These are phyloP conservation scores for Perodicticus potto DNA, from an alignment of 2,797 vertebrate species.

Conservation along the genomic window DNA sequence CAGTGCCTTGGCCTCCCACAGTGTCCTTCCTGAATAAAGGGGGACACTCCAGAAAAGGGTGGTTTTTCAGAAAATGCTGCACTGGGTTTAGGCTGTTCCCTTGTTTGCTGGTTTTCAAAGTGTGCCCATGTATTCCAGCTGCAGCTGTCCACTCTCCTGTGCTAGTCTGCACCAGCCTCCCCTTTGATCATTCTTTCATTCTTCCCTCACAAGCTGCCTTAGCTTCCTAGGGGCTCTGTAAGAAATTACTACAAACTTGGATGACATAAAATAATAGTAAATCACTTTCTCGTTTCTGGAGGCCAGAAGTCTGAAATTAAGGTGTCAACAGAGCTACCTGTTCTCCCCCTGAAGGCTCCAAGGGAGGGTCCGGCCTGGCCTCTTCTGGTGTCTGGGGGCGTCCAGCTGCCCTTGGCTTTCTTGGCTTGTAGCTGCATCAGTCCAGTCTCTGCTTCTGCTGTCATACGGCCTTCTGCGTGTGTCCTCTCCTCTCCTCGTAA, in stretches of 20 bases:
- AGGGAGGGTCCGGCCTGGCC: not conserved
- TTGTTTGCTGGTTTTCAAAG: not conserved
- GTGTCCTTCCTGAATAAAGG: not conserved
- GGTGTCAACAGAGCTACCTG: not conserved
- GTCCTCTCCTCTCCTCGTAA: not conserved
- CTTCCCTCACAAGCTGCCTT: not conserved
- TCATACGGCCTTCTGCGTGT: not conserved
- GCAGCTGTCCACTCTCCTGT: fast-evolving
- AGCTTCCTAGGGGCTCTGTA: not conserved
- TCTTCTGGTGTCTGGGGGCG: not conserved
- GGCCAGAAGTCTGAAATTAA: not conserved
- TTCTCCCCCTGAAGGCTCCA: not conserved
- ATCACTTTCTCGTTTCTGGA: not conserved
- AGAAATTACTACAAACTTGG: not conserved
- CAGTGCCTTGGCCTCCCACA: not conserved
- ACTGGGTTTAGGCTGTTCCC: not conserved
- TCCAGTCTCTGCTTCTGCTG: not conserved
- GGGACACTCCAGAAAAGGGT: not conserved
- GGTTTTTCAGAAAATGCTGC: not conserved
- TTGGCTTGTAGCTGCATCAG: not conserved
- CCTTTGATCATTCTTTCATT: not conserved
- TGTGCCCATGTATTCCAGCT: fast-evolving
- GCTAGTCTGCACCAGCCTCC: not conserved
- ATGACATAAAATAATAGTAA: not conserved
- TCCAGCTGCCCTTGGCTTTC: fast-evolving